phyloP scores from a whole-genome alignment of 2,888 invertebrate genomes.

The Ormyrus thymus region DNA sequence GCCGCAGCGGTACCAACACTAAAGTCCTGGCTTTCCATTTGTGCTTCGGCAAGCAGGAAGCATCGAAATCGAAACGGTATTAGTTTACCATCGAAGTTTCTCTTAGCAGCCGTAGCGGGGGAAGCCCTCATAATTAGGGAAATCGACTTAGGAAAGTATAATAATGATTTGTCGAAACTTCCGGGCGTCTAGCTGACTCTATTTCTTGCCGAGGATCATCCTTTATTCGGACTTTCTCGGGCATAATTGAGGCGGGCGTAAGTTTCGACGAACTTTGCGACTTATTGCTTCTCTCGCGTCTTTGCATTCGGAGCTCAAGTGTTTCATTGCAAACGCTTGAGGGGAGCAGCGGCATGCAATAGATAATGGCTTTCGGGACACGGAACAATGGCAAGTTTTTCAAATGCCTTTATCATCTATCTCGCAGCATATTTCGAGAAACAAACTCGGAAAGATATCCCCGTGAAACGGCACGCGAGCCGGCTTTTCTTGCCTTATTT shows the following conservation, averaged over 20 bases:
- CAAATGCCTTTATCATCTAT: conserved; percentile 13
- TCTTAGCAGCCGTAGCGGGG: not conserved
- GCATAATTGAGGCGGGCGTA: too few relatives aligned
- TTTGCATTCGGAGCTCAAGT: too few relatives aligned
- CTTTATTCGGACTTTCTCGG: too few relatives aligned
- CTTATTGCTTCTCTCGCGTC: too few relatives aligned
- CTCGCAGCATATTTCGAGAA: conserved; percentile 3
- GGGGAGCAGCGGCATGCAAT: not conserved
- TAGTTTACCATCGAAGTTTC: conserved; percentile 42
- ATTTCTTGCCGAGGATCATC: too few relatives aligned
- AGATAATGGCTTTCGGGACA: conserved; percentile 5
- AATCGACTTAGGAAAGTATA: conserved; percentile 13
- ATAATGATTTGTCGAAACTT: not conserved
- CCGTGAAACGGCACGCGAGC: conserved; percentile 7
- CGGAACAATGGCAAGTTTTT: not conserved
- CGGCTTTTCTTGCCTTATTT: conserved; percentile 8
- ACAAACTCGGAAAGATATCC: conserved; percentile 18
- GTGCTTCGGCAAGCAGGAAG: conserved; percentile 47
- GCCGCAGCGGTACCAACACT: not conserved
- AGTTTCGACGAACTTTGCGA: too few relatives aligned
- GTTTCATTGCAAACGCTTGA: not conserved
- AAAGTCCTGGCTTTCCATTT: conserved; percentile 29
- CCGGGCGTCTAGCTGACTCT: too few relatives aligned
- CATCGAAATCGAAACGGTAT: conserved; percentile 51
- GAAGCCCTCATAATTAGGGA: conserved; percentile 18